phyloP scores from a whole-genome alignment of 1,140 invertebrate species.

The Oryzaephilus surinamensis region DNA sequence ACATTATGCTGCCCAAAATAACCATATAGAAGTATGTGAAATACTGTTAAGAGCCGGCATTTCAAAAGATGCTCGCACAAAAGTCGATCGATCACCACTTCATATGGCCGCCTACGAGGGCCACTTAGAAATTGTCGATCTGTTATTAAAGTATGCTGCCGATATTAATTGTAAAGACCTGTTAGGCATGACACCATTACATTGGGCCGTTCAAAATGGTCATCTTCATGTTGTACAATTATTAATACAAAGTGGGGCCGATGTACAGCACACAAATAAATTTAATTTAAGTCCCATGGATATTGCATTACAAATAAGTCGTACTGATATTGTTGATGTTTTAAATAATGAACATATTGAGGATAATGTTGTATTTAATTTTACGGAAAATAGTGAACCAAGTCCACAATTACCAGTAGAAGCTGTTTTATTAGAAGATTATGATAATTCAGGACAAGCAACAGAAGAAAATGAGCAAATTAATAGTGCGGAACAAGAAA shows the following conservation, averaged over 20 bases:
- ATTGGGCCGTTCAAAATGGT: slow-evolving; percentile 87
- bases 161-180: slow-evolving; percentile 75
- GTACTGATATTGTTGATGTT: slow-evolving; percentile 51
- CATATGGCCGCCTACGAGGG: slow-evolving; percentile 83
- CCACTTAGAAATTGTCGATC: slow-evolving; percentile 62
- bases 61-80: slow-evolving; percentile 77
- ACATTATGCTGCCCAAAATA: slow-evolving; percentile 75
- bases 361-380: neutral
- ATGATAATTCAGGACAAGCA: slow-evolving; percentile 9
- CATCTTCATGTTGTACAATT: slow-evolving; percentile 58
- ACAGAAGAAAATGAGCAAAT: slow-evolving; percentile 32
- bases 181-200: slow-evolving; percentile 87
- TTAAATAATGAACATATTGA: slow-evolving; percentile 32
- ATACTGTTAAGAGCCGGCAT: slow-evolving; percentile 76
- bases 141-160: slow-evolving; percentile 66
- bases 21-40: slow-evolving; percentile 71
- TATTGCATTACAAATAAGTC: slow-evolving; percentile 56
- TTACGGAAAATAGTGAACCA: neutral
- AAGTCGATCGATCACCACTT: slow-evolving; percentile 84
- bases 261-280: slow-evolving; percentile 59
- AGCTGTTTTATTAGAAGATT: slow-evolving; percentile 16
- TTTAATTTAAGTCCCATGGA: slow-evolving; percentile 75
- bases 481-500: slow-evolving; percentile 9
- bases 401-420: slow-evolving; percentile 7
- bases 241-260: slow-evolving; percentile 62